phyloP scores from a whole-genome alignment of 2,113 vertebrate genomes.

The Perca schrenkii region DNA sequence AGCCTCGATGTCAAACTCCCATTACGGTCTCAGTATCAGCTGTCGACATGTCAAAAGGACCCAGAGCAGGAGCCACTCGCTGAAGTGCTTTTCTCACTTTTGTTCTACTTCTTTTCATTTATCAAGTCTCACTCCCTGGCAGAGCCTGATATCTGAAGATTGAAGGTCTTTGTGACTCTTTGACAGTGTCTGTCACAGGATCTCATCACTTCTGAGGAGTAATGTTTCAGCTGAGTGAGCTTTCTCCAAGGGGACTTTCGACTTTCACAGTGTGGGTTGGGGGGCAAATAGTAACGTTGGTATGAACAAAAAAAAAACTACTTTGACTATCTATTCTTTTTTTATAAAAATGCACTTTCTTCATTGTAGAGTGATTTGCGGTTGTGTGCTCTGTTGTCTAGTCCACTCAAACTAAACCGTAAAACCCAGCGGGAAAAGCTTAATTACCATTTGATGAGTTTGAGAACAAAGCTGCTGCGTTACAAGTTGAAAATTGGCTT shows the following conservation, averaged over 20 bases:
- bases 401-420: slow-evolving; percentile 34
- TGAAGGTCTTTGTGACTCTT: slow-evolving; percentile 64
- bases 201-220: slow-evolving; percentile 57
- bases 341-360: neutral
- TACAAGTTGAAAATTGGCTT: slow-evolving; percentile 77
- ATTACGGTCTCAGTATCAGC: slow-evolving; percentile 66
- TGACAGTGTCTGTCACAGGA: slow-evolving; percentile 65
- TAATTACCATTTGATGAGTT: slow-evolving; percentile 78
- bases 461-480: slow-evolving; percentile 65
- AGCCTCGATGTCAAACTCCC: slow-evolving; percentile 60
- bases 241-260: slow-evolving; percentile 32
- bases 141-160: slow-evolving; percentile 65
- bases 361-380: slow-evolving; percentile 5
- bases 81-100: slow-evolving; percentile 63
- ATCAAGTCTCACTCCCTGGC: slow-evolving; percentile 61
- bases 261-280: neutral
- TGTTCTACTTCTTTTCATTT: slow-evolving; percentile 68
- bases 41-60: slow-evolving; percentile 65
- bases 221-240: slow-evolving; percentile 74
- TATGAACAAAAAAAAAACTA: neutral
- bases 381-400: slow-evolving; percentile 21
- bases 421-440: slow-evolving; percentile 44
- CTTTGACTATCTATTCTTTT: slow-evolving; percentile 6
- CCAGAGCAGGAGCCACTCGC: slow-evolving; percentile 50
- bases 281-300: neutral